Conservation (phyloP, 2,888 invertebrate genomes). For the Yponomeuta plumbellus region DNA sequence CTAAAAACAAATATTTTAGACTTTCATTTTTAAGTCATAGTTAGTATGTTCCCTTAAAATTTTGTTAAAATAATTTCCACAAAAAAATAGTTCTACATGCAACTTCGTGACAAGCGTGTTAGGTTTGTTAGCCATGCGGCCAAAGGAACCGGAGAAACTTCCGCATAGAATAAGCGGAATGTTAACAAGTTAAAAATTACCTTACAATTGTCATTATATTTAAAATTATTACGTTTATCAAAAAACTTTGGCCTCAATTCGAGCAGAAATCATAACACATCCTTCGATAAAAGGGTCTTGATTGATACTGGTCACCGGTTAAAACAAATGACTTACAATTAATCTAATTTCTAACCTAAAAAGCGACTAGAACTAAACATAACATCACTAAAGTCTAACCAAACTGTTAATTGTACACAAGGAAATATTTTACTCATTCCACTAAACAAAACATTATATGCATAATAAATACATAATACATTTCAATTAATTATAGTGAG, state of each 20-base stretch:
- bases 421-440: constrained; percentile 18
- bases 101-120: no score
- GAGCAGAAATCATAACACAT: not conserved
- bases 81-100: no score
- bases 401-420: constrained; percentile 23
- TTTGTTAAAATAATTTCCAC: no score
- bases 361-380: constrained; percentile 69
- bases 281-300: not conserved
- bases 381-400: constrained; percentile 49
- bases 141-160: no score
- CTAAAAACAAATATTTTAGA: no score
- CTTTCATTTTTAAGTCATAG: no score
- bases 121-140: no score
- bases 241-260: not conserved
- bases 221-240: constrained; percentile 1
- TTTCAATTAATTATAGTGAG: constrained; percentile 15
- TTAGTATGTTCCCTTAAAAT: no score
- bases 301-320: constrained; percentile 4
- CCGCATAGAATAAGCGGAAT: no score
- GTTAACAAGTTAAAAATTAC: no score
- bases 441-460: constrained; percentile 7
- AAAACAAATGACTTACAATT: not conserved
- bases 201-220: not conserved
- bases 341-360: constrained; percentile 32
- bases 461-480: constrained; percentile 9